Percentiles rank a stretch among this genome's conserved stretches.
These are phyloP conservation scores for Dasysyrphus albostriatus DNA, from an alignment of 2,888 invertebrate genomes.

Conservation along the genomic window DNA sequence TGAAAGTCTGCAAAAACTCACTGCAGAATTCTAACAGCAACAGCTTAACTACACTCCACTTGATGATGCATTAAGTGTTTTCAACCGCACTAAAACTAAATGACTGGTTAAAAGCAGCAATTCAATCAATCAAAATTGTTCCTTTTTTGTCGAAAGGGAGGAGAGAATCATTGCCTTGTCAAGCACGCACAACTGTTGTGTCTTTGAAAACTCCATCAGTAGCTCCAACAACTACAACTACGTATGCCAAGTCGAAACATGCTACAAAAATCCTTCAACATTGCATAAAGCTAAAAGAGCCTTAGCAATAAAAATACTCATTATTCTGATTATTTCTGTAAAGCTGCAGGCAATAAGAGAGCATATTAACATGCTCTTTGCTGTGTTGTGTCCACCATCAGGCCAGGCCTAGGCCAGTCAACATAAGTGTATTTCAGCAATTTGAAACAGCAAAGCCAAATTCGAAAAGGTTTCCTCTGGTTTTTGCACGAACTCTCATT, in stretches of 20 bases:
- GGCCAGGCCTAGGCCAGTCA: conserved; percentile 1
- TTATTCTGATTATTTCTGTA: conserved; percentile 15
- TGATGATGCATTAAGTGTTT: not conserved
- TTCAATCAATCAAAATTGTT: not conserved
- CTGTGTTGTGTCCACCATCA: not conserved
- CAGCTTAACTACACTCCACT: too few relatives aligned
- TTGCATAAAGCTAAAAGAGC: not conserved
- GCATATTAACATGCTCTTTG: conserved; percentile 12
- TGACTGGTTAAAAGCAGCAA: not conserved
- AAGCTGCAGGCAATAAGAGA: not conserved
- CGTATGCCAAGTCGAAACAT: not conserved
- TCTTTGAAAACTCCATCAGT: not conserved
- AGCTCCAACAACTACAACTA: not conserved
- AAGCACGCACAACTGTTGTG: not conserved
- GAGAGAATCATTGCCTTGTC: not conserved
- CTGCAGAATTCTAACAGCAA: too few relatives aligned
- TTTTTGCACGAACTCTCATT: not conserved
- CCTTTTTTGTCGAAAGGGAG: not conserved
- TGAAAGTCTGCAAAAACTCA: too few relatives aligned
- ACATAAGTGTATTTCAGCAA: not conserved
- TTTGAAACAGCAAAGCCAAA: not conserved
- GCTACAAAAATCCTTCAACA: not conserved
- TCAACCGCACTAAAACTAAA: not conserved
- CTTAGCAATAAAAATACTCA: not conserved
- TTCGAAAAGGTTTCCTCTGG: not conserved